Conservation (phyloP, 2,113 vertebrate species). For the Onychorhynchus coronatus region DNA sequence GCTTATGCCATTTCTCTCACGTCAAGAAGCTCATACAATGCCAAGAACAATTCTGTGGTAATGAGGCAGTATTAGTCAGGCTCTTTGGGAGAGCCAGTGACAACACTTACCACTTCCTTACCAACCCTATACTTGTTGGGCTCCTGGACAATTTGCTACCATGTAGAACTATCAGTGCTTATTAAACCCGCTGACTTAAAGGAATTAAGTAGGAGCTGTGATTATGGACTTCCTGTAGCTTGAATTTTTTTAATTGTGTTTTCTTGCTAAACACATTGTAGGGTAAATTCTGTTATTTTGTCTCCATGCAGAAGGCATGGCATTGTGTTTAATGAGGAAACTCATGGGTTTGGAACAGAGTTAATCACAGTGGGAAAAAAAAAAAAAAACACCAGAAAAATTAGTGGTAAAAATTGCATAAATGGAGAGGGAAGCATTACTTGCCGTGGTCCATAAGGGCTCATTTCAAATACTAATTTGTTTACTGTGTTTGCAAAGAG, state of each 20-base stretch:
- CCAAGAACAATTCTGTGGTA: not conserved
- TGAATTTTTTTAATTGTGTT: not conserved
- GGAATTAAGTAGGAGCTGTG: not conserved
- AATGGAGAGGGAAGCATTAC: not conserved
- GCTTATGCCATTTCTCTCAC: not conserved
- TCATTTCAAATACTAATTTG: not conserved
- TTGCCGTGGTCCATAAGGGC: not conserved
- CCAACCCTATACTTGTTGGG: not conserved
- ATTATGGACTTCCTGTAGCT: not conserved
- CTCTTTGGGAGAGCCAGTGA: not conserved
- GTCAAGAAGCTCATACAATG: not conserved
- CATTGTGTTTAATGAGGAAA: not conserved
- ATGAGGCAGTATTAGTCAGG: not conserved
- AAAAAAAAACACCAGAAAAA: not conserved
- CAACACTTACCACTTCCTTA: not conserved
- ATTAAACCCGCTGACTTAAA: not conserved
- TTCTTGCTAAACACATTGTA: not conserved
- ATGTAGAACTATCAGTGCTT: not conserved
- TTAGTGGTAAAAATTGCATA: not conserved
- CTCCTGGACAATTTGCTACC: not conserved
- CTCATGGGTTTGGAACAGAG: not conserved
- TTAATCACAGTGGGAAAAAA: not conserved
- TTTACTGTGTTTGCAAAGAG: not conserved
- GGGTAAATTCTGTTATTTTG: not conserved
- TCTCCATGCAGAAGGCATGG: not conserved